Percentiles rank a stretch among this genome's conserved stretches.
These are phyloP conservation scores for Mareca penelope DNA, from an alignment of 2,797 vertebrate genomes.

Conservation along the genomic window DNA sequence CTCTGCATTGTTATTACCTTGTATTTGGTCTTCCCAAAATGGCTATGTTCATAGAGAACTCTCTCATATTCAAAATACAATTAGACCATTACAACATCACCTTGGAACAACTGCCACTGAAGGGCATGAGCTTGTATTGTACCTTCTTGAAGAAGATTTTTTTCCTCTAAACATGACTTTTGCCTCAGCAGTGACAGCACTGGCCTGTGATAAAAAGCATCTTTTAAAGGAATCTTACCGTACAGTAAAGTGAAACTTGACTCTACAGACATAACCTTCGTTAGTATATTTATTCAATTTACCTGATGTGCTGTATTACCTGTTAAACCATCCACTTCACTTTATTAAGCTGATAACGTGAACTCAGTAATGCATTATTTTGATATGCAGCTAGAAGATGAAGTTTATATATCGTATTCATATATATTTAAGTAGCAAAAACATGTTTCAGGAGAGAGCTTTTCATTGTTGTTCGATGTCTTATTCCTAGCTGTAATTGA, in stretches of 20 bases:
- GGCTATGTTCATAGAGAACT: constrained; percentile 19
- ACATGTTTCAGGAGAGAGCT: constrained; percentile 28
- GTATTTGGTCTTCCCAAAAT: constrained; percentile 45
- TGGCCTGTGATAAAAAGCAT: neutral
- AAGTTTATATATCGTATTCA: constrained; percentile 29
- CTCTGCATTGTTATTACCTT: constrained; percentile 20
- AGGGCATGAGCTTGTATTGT: constrained; percentile 14
- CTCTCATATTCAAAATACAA: constrained; percentile 5
- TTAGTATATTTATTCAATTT: constrained; percentile 46
- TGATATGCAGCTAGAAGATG: constrained; percentile 26
- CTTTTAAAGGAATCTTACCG: constrained; percentile 7
- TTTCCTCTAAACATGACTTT: neutral
- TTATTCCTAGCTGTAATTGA: constrained; percentile 26
- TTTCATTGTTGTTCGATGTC: neutral
- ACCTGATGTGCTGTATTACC: constrained; percentile 5
- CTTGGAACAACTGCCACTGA: constrained; percentile 24
- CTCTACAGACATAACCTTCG: neutral
- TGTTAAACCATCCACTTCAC: constrained; percentile 43
- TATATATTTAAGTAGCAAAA: constrained; percentile 28
- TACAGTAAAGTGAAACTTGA: neutral
- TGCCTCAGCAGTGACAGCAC: neutral
- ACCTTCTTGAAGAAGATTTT: constrained; percentile 24
- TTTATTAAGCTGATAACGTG: constrained; percentile 38
- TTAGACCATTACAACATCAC: constrained; percentile 36
- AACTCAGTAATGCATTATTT: constrained; percentile 38